Base-by-base conservation (phyloP, 2,113 vertebrate genomes). In the Corythaixoides concolor region DNA sequence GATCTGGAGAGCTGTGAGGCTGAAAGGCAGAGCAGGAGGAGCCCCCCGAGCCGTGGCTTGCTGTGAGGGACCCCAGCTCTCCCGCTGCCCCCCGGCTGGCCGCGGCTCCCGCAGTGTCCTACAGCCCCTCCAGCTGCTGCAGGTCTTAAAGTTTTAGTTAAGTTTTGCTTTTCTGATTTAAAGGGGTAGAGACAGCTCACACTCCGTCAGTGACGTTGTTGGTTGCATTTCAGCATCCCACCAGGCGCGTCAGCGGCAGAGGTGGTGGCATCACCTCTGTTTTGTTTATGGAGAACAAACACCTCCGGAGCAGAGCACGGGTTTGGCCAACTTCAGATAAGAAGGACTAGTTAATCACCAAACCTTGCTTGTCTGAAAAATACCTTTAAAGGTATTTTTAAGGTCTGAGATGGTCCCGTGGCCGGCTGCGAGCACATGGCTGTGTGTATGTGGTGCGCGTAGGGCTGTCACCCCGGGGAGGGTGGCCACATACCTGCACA, bases 201-300 rank as follows among this genome's bases (percentile, higher is more conserved):
- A 20, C 47, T 14, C 55, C 49, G 4, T 3, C 15, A 8, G 24
- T 30, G 64, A 10, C 24, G 56, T n/a, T 11, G 30, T 1, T 4
- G 19, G 8, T 47, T n/a, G 63, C 1, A 2, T 59, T 81, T 67
- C 50, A 35, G 47, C 41, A 4, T 45, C 33, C 13, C 33, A 3
- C 15, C 1, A 0, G 5, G 17, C 35, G 2, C 32, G 0, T 3
- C 11, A 1, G 2, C 16, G 56, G 24, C 43, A 37, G 66, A 41
- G n/a, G 58, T 55, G 64, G 64, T 14, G 78, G 2, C 43, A 3
- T 2, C 17, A 8, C 28, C 47, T 20, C 17, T 23, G 7, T 3
- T 41, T 5, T 26, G 9, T 12, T 32, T 7, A 1, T 1, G n/a
- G 58, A 45, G 67, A 33, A 3, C 37, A 9, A 5, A 30, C 32